A percentile compares a stretch with the other conserved stretches of the same genome.
These are phyloP conservation scores for Chondrosia reniformis DNA, from an alignment of 37 sponge, comb jelly and placozoan genomes.

Conservation along the genomic window DNA sequence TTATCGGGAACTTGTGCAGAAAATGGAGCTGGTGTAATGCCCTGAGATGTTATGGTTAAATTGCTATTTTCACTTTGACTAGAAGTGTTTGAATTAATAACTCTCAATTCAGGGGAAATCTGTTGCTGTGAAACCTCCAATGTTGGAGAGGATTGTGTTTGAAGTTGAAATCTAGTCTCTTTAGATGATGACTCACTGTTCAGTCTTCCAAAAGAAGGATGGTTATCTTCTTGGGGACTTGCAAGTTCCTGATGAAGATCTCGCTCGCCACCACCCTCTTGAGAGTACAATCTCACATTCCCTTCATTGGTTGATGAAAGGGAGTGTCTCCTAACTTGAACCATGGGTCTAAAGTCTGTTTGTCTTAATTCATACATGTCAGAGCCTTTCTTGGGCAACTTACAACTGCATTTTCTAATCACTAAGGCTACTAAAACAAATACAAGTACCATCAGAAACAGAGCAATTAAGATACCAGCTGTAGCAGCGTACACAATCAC, in stretches of 20 bases:
- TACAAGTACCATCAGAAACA: not conserved
- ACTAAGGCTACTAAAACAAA: not conserved
- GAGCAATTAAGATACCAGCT: not conserved
- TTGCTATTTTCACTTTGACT: not conserved
- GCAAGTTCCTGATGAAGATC: slow-evolving; percentile 15
- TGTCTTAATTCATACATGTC: not conserved
- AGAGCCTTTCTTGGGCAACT: not conserved
- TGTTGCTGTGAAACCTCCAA: not conserved
- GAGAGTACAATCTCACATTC: slow-evolving; percentile 1
- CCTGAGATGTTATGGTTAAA: not conserved
- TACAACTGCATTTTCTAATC: not conserved
- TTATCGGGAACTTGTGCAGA: not conserved
- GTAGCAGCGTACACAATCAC: not conserved
- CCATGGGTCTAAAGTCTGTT: not conserved
- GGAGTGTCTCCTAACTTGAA: too few species aligned
- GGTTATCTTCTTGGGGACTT: not conserved
- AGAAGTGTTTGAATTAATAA: not conserved
- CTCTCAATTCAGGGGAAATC: not conserved
- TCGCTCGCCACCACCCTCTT: slow-evolving; percentile 27
- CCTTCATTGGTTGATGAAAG: not conserved
- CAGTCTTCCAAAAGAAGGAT: not conserved
- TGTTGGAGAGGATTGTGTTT: too few species aligned
- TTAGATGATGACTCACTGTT: not conserved
- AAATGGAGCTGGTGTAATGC: not conserved
- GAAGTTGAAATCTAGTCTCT: too few species aligned